Conservation (phyloP, 2,113 vertebrate species). For the Lanius collurio region DNA sequence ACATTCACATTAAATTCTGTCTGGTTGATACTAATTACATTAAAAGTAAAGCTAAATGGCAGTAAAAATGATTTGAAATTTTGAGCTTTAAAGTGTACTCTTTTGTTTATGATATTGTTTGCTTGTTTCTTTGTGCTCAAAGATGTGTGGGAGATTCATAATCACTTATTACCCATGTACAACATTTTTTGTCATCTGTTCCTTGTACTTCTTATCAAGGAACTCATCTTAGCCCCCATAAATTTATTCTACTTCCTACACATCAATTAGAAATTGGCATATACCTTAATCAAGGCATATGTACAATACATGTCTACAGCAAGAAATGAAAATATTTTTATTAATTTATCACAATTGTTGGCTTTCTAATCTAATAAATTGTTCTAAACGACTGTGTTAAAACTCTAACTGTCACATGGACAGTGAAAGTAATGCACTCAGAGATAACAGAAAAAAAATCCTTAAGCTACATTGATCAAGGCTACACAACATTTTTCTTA, state of each 20-base stretch:
- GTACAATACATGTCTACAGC: not conserved
- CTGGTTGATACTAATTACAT: not conserved
- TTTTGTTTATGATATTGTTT: not conserved
- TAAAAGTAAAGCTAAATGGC: not conserved
- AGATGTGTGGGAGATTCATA: slow-evolving; percentile 5
- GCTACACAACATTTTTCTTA: not conserved
- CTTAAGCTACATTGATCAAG: not conserved
- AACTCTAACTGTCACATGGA: not conserved
- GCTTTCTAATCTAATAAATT: not conserved
- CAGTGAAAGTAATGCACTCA: not conserved
- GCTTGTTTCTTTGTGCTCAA: not conserved
- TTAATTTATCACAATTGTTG: not conserved
- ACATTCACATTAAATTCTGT: not conserved
- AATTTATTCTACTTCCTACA: not conserved
- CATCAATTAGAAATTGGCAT: not conserved
- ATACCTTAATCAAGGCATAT: not conserved
- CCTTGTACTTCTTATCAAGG: not conserved
- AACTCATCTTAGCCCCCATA: not conserved
- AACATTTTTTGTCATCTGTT: slow-evolving; percentile 3
- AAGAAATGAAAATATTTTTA: not conserved
- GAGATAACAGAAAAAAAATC: not conserved
- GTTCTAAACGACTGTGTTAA: not conserved
- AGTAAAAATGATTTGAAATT: not conserved
- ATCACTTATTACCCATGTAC: not conserved
- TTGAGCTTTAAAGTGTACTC: not conserved